Evolutionary conservation across 1,140 invertebrate species (phyloP), one percentile per base, ranked within the genome.

Genomic region (Schlechtendalia chinensis): DNA sequence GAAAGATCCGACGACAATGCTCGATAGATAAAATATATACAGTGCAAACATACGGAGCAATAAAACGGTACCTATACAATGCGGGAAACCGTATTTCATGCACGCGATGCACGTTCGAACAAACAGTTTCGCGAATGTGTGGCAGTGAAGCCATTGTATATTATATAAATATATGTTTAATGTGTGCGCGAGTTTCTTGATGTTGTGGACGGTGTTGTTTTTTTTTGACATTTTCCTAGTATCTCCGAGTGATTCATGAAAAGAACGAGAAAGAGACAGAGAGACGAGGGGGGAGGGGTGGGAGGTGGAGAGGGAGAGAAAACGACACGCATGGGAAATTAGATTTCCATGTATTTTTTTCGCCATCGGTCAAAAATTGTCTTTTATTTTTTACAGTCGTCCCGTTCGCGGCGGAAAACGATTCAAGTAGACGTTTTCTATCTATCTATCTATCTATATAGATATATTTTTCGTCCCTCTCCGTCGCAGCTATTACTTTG

Each of bases 261-360:
- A 27, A 5, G 19, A n/a, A 27, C 1, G 11, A 16, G 54, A 24
- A 14, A n/a, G n/a, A n/a, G n/a, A n/a, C n/a, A n/a, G n/a, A n/a
- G n/a, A n/a, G n/a, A n/a, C n/a, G n/a, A n/a, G n/a, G n/a, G n/a
- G n/a, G n/a, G n/a, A n/a, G n/a, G n/a, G n/a, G n/a, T n/a, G n/a
- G n/a, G n/a, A n/a, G n/a, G n/a, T n/a, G n/a, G n/a, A 29, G 6
- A 45, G 24, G 1, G 56, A 1, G 22, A 77, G 45, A 77, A 58
- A 59, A 77, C 54, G 74, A 77, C 54, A 77, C 74, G 74, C 74
- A 47, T 59, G 74, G 74, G 74, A 77, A 77, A 77, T 77, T 77
- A 77, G 54, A 77, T 77, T 59, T 77, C 14, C 56, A 22, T 77
- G 56, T 45, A 58, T 74, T 58, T 59, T 54, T 74, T 50, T 50